A percentile compares a stretch with the other conserved stretches of the same genome.
Conservation (phyloP, 1,140 invertebrate genomes). For the Eriocheir sinensis region DNA sequence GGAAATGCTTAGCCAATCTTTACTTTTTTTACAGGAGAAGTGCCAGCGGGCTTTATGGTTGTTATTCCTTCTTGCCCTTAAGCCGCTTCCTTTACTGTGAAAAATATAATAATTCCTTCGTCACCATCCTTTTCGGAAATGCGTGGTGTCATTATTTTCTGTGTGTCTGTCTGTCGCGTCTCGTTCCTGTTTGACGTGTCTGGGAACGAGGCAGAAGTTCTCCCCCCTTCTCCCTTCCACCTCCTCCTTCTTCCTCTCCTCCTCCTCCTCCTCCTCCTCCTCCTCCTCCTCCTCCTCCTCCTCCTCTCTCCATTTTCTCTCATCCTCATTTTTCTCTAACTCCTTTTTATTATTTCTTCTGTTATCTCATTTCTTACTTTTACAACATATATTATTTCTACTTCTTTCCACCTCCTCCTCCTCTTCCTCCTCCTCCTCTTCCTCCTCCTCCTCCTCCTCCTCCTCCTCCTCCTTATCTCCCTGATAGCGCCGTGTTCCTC, state of each 20-base stretch:
- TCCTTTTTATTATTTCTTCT: not conserved
- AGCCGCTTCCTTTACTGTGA: too few species aligned
- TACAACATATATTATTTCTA: not conserved
- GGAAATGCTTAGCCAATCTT: too few species aligned
- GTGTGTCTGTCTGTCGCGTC: too few species aligned
- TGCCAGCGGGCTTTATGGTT: too few species aligned
- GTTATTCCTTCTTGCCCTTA: too few species aligned
- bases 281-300: slow-evolving; percentile 5
- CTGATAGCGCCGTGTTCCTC: too few species aligned
- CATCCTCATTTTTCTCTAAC: not conserved
- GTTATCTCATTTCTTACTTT: not conserved
- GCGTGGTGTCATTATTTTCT: too few species aligned
- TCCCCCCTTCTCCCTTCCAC: not conserved
- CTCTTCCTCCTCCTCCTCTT: slow-evolving; percentile 23
- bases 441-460: slow-evolving; percentile 11
- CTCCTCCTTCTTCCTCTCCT: not conserved
- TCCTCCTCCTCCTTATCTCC: not conserved
- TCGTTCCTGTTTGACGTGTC: too few species aligned
- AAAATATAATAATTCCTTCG: too few species aligned
- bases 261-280: not conserved
- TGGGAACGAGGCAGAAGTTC: too few species aligned
- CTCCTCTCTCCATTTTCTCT: slow-evolving; percentile 14
- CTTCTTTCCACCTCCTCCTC: not conserved
- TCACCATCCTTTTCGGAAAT: too few species aligned
- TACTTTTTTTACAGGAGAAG: too few species aligned